phyloP scores from a whole-genome alignment of 2,888 invertebrate species.

The Thereva unica region DNA sequence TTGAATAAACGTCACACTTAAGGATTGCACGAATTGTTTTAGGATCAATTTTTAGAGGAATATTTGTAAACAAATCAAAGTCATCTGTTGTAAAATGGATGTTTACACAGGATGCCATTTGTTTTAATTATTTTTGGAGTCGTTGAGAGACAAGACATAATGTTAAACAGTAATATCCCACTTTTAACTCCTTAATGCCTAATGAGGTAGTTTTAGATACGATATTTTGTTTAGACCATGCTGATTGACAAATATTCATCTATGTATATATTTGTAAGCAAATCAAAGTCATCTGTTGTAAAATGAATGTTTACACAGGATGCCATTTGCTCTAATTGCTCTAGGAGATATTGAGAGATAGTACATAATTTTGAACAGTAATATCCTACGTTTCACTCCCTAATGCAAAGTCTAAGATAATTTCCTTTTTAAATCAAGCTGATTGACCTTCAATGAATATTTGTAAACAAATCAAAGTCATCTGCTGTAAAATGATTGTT shows the following conservation, averaged over 20 bases:
- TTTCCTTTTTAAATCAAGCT: too few species aligned
- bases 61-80: slow-evolving; percentile 37
- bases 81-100: slow-evolving; percentile 40
- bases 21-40: too few species aligned
- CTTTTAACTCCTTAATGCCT: slow-evolving; percentile 40
- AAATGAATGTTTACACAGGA: too few species aligned
- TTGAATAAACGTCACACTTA: too few species aligned
- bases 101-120: too few species aligned
- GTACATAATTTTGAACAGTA: slow-evolving; percentile 23
- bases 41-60: too few species aligned
- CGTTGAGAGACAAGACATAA: slow-evolving; percentile 27
- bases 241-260: too few species aligned
- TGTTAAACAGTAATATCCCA: slow-evolving; percentile 39
- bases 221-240: too few species aligned
- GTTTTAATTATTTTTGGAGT: too few species aligned
- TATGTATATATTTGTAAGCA: slow-evolving; percentile 31
- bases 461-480: slow-evolving; percentile 41
- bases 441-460: not conserved
- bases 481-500: slow-evolving; percentile 34
- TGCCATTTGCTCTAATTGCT: too few species aligned
- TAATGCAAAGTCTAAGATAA: not conserved
- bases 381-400: slow-evolving; percentile 43
- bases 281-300: slow-evolving; percentile 44
- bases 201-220: not conserved
- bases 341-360: slow-evolving; percentile 15